Evolutionary conservation across 2,113 vertebrate species (phyloP).

Genomic region (Oostethus manadensis): DNA sequence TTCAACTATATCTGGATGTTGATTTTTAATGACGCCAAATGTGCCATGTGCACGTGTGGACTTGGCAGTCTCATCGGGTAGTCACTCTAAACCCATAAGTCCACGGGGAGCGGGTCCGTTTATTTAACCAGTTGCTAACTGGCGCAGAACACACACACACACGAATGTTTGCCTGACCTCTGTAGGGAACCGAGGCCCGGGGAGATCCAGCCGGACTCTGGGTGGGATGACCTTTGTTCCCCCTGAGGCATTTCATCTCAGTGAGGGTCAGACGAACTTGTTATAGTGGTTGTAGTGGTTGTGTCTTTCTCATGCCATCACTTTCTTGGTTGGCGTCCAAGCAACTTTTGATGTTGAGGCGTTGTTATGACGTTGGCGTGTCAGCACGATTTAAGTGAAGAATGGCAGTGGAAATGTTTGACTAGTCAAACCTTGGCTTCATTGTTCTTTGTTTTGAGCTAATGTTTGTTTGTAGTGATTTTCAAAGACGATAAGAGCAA

Average conservation of each 20-base stretch:
- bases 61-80: constrained; percentile 10
- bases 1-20: too few species aligned
- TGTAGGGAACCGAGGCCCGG: constrained; percentile 24
- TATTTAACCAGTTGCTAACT: constrained; percentile 53
- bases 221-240: constrained; percentile 62
- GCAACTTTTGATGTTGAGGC: not conserved
- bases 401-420: not conserved
- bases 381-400: constrained; percentile 5
- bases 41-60: not conserved
- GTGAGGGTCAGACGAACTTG: constrained; percentile 22
- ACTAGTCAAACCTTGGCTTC: not conserved
- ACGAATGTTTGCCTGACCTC: constrained; percentile 52
- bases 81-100: constrained; percentile 20
- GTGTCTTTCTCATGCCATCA: constrained; percentile 8
- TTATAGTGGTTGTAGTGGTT: constrained; percentile 3
- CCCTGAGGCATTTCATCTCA: constrained; percentile 52
- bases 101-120: constrained; percentile 46
- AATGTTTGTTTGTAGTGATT: constrained; percentile 1
- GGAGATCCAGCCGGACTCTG: constrained; percentile 43
- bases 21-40: not conserved
- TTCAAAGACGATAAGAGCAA: not conserved
- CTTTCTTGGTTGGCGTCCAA: not conserved
- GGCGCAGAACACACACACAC: constrained; percentile 42
- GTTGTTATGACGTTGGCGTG: constrained; percentile 8
- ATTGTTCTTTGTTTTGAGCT: constrained; percentile 3